Percentiles rank a stretch among this genome's conserved stretches.
Evolutionary conservation across 1,140 invertebrate genomes (phyloP).

Genomic region (Lepidurus arcticus): DNA sequence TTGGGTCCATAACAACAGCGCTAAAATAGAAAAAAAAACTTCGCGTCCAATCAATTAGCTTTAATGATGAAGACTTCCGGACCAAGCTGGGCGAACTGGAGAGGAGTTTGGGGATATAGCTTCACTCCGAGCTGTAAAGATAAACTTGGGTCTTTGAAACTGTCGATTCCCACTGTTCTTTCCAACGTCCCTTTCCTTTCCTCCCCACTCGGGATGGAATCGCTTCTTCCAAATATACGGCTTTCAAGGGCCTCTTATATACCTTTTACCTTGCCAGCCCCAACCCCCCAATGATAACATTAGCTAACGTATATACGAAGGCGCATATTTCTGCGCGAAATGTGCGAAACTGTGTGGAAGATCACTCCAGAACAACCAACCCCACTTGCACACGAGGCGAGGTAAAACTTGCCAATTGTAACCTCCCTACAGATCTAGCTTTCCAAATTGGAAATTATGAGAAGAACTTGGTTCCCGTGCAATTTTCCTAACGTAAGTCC

Average conservation of each 20-base stretch:
- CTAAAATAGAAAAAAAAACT: constrained; percentile 2
- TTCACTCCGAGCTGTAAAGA: neutral
- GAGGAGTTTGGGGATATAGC: neutral
- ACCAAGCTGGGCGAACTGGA: neutral
- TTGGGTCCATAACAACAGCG: neutral
- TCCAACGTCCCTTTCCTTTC: neutral
- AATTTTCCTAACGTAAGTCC: too few species aligned
- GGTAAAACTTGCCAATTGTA: too few species aligned
- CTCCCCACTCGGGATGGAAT: neutral
- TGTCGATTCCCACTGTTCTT: neutral
- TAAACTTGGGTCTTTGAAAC: neutral
- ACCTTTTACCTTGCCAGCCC: neutral
- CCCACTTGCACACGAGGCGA: neutral
- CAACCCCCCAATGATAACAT: neutral
- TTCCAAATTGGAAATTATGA: too few species aligned
- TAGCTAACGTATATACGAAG: neutral
- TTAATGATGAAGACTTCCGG: constrained; percentile 14
- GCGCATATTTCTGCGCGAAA: neutral
- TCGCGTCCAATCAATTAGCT: constrained; percentile 13
- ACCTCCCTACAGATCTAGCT: too few species aligned
- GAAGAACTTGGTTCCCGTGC: too few species aligned
- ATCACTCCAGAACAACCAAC: neutral
- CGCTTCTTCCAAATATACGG: neutral
- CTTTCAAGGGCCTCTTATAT: neutral
- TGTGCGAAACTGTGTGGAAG: neutral